Base-by-base conservation (phyloP, 2,888 invertebrate genomes). In the Bruchidius siliquastri region DNA sequence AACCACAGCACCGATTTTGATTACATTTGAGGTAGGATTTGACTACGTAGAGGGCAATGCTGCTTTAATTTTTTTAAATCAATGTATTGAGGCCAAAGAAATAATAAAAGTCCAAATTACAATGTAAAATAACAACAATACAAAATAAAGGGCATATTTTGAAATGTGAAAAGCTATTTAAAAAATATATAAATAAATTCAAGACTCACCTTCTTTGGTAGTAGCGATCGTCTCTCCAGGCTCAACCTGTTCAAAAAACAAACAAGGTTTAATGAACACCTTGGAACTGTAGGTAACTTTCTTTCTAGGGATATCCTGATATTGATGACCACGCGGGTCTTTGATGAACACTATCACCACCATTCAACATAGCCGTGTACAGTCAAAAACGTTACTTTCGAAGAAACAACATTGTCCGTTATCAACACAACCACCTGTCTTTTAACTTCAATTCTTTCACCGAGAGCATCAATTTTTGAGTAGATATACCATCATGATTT, bases 161-260 rank as follows among this genome's bases (percentile, higher is more conserved):
- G 26, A 26, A 26, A 26, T 26, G 8, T 26, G 8, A 26, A 26
- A 26, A 2, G 8, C 2, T 26, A 26, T 26, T 26, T 26, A 26
- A 22, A 70, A 72, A 21, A 20, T 68, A 21, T n/a, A 68, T 68
- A 68, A 21, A 68, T 18, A 21, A 67, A 22, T 68, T 2, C 20
- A 21, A 72, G 71, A 32, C 81, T 89, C 86, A 94, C 95, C 95
- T 91, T 95, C 95, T 92, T 95, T 95, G 88, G 94, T 94, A 85
- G 94, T 92, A 82, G 95, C 94, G 88, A 93, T 91, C 79, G 94
- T 92, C 84, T 93, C 93, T 71, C 92, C 92, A 75, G 92, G 92
- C 85, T 92, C 92, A 77, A 86, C 85, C 86, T 87, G 86, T 76
- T 84, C 76, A 81, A 79, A 83, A 82, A 85, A 84, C 74, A 83